These are phyloP conservation scores for Protaetia brevitarsis DNA, from an alignment of 1,140 invertebrate species.

Conservation along the genomic window DNA sequence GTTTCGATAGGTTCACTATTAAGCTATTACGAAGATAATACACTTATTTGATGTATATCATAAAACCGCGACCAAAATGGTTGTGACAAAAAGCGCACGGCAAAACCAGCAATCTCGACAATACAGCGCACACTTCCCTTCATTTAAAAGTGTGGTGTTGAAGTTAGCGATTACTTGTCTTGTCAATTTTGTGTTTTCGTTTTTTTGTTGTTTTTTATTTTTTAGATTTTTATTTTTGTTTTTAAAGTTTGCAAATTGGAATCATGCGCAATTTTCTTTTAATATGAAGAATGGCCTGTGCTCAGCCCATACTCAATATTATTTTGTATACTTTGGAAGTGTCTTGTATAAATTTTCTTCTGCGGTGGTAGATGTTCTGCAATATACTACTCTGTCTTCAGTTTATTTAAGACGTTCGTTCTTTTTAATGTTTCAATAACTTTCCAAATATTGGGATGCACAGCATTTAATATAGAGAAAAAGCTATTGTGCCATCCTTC, in stretches of 20 bases:
- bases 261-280: constrained; percentile 10
- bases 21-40: too few relatives aligned
- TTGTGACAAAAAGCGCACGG: not conserved
- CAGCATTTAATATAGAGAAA: constrained; percentile 21
- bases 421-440: constrained; percentile 19
- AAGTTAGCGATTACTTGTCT: not conserved
- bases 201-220: constrained; percentile 4
- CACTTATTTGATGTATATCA: too few relatives aligned
- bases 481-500: constrained; percentile 25
- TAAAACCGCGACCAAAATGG: too few relatives aligned
- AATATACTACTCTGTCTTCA: too few relatives aligned
- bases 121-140: constrained; percentile 16
- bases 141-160: constrained; percentile 24
- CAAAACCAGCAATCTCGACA: too few relatives aligned
- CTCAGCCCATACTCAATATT: not conserved
- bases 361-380: not conserved
- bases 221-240: constrained; percentile 21
- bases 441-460: constrained; percentile 10
- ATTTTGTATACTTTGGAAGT: not conserved
- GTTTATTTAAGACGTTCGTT: constrained; percentile 10
- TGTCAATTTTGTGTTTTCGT: constrained; percentile 17
- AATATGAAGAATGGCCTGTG: constrained; percentile 19
- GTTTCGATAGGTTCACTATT: too few relatives aligned
- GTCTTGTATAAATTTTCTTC: constrained; percentile 5
- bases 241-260: not conserved